Percentiles rank a stretch among this genome's conserved stretches.
phyloP scores from a whole-genome alignment of 2,888 invertebrate genomes.

The Folsomia candida region DNA sequence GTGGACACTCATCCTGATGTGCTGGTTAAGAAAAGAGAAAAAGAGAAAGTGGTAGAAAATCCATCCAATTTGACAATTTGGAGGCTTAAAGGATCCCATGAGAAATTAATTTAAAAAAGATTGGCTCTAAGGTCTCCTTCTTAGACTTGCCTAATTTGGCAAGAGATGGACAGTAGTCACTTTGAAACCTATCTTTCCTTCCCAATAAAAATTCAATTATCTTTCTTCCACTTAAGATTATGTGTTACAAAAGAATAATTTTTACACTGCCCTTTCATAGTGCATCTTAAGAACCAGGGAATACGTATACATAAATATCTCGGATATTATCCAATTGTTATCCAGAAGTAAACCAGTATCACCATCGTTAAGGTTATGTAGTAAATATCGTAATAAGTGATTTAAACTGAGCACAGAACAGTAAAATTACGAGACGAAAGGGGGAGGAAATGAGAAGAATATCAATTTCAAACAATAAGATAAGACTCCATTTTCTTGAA shows the following conservation, averaged over 20 bases:
- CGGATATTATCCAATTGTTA: no score
- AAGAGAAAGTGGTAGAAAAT: background rate
- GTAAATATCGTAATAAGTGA: no score
- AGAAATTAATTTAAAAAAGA: slow-evolving; percentile 8
- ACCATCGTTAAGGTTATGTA: no score
- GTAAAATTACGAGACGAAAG: no score
- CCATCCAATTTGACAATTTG: slow-evolving; percentile 6
- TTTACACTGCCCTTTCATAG: background rate
- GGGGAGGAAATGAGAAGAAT: background rate
- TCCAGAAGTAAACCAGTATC: no score
- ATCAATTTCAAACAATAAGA: background rate
- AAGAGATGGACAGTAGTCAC: background rate
- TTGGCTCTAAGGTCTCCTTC: background rate
- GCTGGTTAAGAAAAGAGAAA: background rate
- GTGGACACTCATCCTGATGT: no score
- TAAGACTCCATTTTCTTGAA: background rate
- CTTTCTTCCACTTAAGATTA: background rate
- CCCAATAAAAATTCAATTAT: slow-evolving; percentile 1
- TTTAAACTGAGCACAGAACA: no score
- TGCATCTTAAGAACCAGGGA: no score
- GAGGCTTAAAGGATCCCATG: background rate
- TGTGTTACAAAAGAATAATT: background rate
- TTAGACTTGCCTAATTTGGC: background rate
- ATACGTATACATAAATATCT: no score
- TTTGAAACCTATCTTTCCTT: background rate